These are phyloP conservation scores for Paralichthys olivaceus DNA, from an alignment of 2,113 vertebrate species.

Conservation along the genomic window DNA sequence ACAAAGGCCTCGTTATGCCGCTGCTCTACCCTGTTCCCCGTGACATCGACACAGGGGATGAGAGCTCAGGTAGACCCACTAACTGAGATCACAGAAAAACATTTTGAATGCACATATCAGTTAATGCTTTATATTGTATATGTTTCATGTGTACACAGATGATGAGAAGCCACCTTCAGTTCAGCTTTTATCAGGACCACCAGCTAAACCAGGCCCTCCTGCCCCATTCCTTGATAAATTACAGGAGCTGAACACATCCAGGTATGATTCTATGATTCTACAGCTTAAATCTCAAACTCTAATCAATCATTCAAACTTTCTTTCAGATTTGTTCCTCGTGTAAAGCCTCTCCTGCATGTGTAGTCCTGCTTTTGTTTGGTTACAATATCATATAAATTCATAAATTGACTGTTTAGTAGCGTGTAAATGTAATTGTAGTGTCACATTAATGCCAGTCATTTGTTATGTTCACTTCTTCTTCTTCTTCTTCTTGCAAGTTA, in stretches of 20 bases:
- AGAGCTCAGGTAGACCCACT: constrained; percentile 84
- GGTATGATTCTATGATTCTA: constrained; percentile 70
- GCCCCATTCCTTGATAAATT: constrained; percentile 82
- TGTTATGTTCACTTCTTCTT: neutral
- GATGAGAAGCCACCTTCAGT: constrained; percentile 75
- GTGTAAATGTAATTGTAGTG: neutral
- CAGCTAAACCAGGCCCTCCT: constrained; percentile 62
- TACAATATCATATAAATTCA: too few species aligned
- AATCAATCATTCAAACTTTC: neutral
- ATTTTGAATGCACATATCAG: neutral
- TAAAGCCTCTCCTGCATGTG: too few species aligned
- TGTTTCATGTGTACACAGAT: constrained; percentile 63
- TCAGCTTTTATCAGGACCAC: constrained; percentile 32
- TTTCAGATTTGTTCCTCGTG: too few species aligned
- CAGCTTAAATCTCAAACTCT: neutral
- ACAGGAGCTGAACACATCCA: constrained; percentile 84
- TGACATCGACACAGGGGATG: constrained; percentile 71
- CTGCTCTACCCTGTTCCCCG: constrained; percentile 84
- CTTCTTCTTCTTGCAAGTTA: too few species aligned
- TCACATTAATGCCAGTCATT: neutral
- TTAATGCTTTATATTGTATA: neutral
- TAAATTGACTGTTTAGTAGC: too few species aligned
- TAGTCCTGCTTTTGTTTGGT: too few species aligned
- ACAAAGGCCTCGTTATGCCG: constrained; percentile 86
- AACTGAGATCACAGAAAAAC: neutral